phyloP scores from a whole-genome alignment of 2,888 invertebrate species.

The Eupelmus urozonus region DNA sequence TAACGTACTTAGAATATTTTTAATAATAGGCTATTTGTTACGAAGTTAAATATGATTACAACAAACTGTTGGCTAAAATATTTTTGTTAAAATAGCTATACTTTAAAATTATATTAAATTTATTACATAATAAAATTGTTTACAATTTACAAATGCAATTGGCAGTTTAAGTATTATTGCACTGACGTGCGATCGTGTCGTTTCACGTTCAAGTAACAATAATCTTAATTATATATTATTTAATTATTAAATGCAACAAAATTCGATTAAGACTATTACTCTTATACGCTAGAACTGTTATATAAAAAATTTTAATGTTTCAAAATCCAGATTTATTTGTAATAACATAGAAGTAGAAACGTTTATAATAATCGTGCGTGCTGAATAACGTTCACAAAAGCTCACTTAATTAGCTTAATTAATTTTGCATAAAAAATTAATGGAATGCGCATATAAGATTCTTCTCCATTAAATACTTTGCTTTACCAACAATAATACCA shows the following conservation, averaged over 20 bases:
- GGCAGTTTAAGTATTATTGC: conserved; percentile 52
- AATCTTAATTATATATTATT: conserved; percentile 45
- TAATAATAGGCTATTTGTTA: conserved; percentile 12
- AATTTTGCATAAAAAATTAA: background rate
- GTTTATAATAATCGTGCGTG: conserved; percentile 10
- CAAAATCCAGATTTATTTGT: conserved; percentile 5
- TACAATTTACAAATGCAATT: conserved; percentile 60
- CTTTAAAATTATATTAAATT: conserved; percentile 37
- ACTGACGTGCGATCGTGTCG: conserved; percentile 47
- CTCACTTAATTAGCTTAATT: conserved; percentile 1
- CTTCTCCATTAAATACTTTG: background rate
- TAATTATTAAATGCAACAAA: conserved; percentile 53
- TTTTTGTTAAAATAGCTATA: conserved; percentile 27
- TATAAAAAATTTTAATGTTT: conserved; percentile 32
- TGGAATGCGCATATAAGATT: conserved; percentile 3
- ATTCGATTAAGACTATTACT: conserved; percentile 34
- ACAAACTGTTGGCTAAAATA: no score
- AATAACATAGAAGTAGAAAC: background rate
- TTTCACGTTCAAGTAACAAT: conserved; percentile 41
- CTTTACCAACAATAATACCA: no score
- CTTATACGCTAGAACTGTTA: conserved; percentile 23
- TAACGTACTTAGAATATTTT: background rate
- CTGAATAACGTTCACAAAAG: background rate
- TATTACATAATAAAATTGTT: conserved; percentile 55
- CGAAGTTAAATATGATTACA: background rate